Conservation (phyloP, 92 coral and sea anemone genomes). For the Galaxea fascicularis region DNA sequence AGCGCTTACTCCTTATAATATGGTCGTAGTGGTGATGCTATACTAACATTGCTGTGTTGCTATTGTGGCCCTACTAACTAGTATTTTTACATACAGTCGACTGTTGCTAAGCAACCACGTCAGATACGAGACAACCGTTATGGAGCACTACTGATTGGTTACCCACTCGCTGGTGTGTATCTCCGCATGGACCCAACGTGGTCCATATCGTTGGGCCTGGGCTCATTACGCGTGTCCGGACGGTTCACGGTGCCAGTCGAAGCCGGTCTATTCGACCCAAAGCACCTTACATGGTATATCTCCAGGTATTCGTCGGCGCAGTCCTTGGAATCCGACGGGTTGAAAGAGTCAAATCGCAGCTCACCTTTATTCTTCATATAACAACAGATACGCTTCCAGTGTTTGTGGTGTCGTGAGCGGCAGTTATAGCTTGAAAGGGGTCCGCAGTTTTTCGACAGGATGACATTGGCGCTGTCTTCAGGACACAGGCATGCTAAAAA, state of each 20-base stretch:
- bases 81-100: too few relatives aligned
- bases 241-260: background rate
- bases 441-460: background rate
- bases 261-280: conserved; percentile 19
- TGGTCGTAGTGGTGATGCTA: too few relatives aligned
- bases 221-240: background rate
- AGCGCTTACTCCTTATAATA: too few relatives aligned
- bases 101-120: too few relatives aligned
- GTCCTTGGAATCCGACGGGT: background rate
- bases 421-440: background rate
- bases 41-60: too few relatives aligned
- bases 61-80: too few relatives aligned
- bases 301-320: conserved; percentile 14
- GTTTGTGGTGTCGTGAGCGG: background rate
- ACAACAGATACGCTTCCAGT: background rate
- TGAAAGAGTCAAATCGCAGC: background rate
- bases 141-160: background rate
- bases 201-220: background rate
- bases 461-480: background rate
- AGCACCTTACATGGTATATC: background rate
- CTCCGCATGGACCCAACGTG: background rate
- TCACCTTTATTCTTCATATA: background rate
- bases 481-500: background rate
- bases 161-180: background rate
- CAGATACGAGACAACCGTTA: too few relatives aligned